Percentiles rank a stretch among this genome's conserved stretches.
These are phyloP conservation scores for Reticulitermes lucifugus DNA, from an alignment of 2,888 invertebrate genomes.

Conservation along the genomic window DNA sequence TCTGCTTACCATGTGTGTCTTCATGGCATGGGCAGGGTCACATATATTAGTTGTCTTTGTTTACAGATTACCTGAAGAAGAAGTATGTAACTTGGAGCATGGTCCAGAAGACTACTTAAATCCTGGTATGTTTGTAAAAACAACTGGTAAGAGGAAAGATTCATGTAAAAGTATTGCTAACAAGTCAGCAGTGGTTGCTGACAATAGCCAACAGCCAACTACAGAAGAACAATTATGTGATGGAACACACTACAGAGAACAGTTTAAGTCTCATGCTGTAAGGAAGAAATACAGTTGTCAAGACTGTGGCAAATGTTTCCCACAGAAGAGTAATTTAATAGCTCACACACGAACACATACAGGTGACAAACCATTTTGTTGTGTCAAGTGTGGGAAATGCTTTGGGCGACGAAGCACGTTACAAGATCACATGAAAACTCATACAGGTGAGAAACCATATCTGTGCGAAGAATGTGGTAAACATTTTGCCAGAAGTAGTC, in stretches of 20 bases:
- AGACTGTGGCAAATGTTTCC: constrained; percentile 16
- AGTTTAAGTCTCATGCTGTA: neutral
- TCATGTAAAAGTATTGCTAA: neutral
- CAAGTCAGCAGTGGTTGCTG: neutral
- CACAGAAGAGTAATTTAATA: constrained; percentile 35
- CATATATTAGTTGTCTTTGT: neutral
- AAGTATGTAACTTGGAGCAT: neutral
- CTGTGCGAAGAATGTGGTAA: constrained; percentile 24
- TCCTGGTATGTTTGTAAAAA: neutral
- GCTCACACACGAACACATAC: constrained; percentile 30
- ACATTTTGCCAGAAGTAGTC: constrained; percentile 26
- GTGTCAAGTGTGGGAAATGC: constrained; percentile 4
- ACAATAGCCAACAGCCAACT: neutral
- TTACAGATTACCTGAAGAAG: neutral
- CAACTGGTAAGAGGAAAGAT: neutral
- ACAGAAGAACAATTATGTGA: neutral
- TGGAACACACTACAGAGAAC: neutral
- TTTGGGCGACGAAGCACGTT: constrained; percentile 29
- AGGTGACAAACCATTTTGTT: constrained; percentile 17
- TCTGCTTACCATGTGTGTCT: too few species aligned
- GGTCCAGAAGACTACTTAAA: neutral
- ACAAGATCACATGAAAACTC: constrained; percentile 24
- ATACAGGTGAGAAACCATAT: constrained; percentile 18
- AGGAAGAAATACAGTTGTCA: constrained; percentile 26
- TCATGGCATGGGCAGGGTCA: too few species aligned